phyloP scores from a whole-genome alignment of 2,888 invertebrate genomes.

The Zhuqinia jingwanae region DNA sequence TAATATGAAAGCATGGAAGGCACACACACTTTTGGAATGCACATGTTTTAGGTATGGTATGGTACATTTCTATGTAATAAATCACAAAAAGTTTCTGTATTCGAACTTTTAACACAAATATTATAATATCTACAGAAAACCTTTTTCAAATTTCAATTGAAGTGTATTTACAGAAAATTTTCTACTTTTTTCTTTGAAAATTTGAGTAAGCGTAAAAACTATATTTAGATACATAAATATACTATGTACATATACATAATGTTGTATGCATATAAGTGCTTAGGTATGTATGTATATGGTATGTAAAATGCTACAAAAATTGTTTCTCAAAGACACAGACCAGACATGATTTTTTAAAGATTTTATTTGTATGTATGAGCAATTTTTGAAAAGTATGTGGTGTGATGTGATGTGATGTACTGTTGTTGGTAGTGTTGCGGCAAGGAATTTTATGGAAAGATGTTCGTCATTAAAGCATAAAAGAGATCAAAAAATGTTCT shows the following conservation, averaged over 20 bases:
- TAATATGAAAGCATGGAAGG: background rate
- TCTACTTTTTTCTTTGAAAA: background rate
- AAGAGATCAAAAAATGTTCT: background rate
- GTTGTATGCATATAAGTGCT: no score
- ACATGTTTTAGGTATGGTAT: background rate
- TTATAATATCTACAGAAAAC: constrained; percentile 3
- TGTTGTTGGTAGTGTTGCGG: background rate
- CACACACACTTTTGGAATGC: background rate
- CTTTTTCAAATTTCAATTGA: constrained; percentile 8
- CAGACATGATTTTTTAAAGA: constrained; percentile 16
- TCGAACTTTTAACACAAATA: background rate
- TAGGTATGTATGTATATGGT: no score
- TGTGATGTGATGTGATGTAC: no score
- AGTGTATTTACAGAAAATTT: background rate
- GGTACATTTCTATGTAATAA: constrained; percentile 10
- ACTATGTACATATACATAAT: no score
- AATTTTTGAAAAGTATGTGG: no score
- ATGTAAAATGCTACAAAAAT: no score
- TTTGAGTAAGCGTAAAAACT: background rate
- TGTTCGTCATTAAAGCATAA: background rate
- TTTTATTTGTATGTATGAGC: background rate
- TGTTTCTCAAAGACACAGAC: no score
- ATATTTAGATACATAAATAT: background rate
- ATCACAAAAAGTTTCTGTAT: constrained; percentile 16
- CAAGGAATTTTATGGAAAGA: background rate